phyloP scores from a whole-genome alignment of 2,888 invertebrate genomes.

The Morpho helenor region DNA sequence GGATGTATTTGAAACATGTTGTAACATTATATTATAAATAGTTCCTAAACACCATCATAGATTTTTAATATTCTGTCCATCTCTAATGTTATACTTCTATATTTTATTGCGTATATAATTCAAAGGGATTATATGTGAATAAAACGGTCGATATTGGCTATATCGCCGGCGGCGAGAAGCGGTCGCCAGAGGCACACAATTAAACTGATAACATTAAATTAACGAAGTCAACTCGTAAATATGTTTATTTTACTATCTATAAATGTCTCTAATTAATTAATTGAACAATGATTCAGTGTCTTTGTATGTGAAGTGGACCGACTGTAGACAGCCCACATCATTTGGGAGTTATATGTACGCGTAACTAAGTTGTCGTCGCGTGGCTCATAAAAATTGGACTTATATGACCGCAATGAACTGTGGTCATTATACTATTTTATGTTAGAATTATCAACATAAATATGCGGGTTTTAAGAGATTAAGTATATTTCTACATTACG shows the following conservation, averaged over 20 bases:
- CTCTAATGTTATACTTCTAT: too few species aligned
- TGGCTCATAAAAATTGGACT: constrained; percentile 41
- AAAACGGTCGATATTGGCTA: constrained; percentile 4
- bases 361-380: constrained; percentile 53
- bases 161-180: constrained; percentile 10
- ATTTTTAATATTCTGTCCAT: too few species aligned
- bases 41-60: too few species aligned
- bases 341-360: constrained; percentile 41
- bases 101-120: background rate
- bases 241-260: constrained; percentile 71
- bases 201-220: constrained; percentile 72
- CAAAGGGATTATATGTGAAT: constrained; percentile 1
- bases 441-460: constrained; percentile 29
- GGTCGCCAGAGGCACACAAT: constrained; percentile 56
- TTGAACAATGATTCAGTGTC: constrained; percentile 71
- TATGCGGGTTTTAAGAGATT: constrained; percentile 26
- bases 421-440: constrained; percentile 31
- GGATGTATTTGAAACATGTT: too few species aligned
- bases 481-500: constrained; percentile 9
- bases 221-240: constrained; percentile 71
- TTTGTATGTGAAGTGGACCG: constrained; percentile 45
- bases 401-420: constrained; percentile 39
- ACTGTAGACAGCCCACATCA: constrained; percentile 36
- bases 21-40: too few species aligned
- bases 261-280: constrained; percentile 77